Evolutionary conservation across 2,797 vertebrate genomes (phyloP).

Genomic region (Rousettus madagascariensis): DNA sequence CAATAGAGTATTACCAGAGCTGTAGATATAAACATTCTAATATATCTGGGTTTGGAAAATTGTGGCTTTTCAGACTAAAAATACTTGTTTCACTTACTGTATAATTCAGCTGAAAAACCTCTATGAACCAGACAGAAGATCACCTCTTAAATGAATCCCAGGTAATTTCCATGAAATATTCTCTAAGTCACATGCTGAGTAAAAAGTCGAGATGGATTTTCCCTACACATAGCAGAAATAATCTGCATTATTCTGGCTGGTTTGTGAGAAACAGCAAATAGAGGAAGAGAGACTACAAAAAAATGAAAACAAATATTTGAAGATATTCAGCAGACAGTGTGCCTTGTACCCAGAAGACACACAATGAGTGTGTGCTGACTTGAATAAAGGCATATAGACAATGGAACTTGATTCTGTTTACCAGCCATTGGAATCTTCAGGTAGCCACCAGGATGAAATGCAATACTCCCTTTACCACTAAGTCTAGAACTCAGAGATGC

Average conservation of each 20-base stretch:
- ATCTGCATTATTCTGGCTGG: neutral
- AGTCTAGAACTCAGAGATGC: neutral
- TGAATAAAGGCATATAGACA: constrained; percentile 39
- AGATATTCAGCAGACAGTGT: neutral
- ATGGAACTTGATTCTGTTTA: neutral
- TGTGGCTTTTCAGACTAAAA: neutral
- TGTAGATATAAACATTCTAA: neutral
- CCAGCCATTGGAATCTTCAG: neutral
- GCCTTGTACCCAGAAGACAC: neutral
- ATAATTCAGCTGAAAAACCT: neutral
- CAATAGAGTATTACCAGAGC: neutral
- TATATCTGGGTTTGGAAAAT: constrained; percentile 27
- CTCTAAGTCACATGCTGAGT: neutral
- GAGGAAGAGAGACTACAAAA: neutral
- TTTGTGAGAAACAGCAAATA: constrained; percentile 10
- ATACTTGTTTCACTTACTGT: neutral
- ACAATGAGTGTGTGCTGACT: neutral
- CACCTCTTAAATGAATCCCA: neutral
- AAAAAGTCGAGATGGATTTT: constrained; percentile 25
- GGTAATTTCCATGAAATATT: neutral
- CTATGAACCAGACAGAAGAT: neutral
- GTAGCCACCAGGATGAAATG: neutral
- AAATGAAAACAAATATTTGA: neutral
- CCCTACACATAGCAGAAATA: neutral
- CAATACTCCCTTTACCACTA: neutral